phyloP scores from a whole-genome alignment of 1,140 invertebrate genomes.

The Drosophila lowei region DNA sequence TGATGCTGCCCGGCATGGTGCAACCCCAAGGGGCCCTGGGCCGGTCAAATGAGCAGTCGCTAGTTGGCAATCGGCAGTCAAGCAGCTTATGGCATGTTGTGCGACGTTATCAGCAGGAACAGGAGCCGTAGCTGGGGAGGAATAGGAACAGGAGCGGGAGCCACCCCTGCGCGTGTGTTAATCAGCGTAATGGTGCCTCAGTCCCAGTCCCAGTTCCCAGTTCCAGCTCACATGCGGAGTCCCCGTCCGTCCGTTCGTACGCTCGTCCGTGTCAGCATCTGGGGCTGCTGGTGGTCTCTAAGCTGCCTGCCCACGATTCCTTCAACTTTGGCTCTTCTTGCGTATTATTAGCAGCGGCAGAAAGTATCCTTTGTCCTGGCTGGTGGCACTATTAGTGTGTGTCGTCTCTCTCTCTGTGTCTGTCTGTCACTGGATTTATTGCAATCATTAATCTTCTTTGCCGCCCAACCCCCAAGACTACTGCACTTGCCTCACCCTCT shows the following conservation, averaged over 20 bases:
- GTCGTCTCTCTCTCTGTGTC: constrained; percentile 28
- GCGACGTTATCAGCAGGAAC: constrained; percentile 72
- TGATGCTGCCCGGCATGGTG: constrained; percentile 38
- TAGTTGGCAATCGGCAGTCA: constrained; percentile 50
- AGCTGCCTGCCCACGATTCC: constrained; percentile 61
- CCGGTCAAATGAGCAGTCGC: constrained; percentile 71
- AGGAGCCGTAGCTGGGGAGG: constrained; percentile 10
- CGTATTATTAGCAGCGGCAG: constrained; percentile 69
- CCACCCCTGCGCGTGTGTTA: constrained; percentile 80
- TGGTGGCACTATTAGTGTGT: constrained; percentile 76
- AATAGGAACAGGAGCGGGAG: constrained; percentile 23
- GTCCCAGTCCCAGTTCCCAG: constrained; percentile 33
- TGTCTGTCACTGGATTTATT: constrained; percentile 82
- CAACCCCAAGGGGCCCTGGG: constrained; percentile 61
- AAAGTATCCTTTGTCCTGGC: constrained; percentile 75
- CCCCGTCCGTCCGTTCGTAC: not conserved
- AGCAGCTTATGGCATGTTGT: constrained; percentile 77
- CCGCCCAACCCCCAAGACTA: constrained; percentile 14
- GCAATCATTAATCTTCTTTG: constrained; percentile 83
- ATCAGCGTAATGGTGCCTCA: constrained; percentile 81
- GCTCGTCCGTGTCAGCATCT: not conserved
- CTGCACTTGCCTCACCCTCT: constrained; percentile 12
- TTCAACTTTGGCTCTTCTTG: constrained; percentile 60
- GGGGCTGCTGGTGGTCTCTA: constrained; percentile 61
- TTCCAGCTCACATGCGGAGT: constrained; percentile 40